Percentiles rank a stretch among this genome's conserved stretches.
Evolutionary conservation across 2,797 vertebrate genomes (phyloP).

Genomic region (Sitta carolinensis): DNA sequence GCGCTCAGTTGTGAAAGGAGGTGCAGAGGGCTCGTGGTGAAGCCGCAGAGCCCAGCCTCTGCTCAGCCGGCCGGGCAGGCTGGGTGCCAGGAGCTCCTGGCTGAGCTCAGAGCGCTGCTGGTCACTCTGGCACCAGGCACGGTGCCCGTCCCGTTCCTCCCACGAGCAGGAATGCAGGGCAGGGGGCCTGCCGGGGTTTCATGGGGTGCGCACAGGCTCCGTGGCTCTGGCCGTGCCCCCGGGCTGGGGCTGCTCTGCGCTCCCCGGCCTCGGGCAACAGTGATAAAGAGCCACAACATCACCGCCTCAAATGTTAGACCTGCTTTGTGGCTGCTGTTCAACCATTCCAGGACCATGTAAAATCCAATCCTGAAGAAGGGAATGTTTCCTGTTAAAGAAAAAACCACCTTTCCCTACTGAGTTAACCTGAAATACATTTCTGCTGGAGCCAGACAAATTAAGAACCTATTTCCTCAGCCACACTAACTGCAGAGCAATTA

Average conservation of each 20-base stretch:
- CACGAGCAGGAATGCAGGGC: not conserved
- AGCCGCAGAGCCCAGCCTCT: no score
- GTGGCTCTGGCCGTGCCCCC: not conserved
- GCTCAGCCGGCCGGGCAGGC: no score
- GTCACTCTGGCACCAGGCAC: not conserved
- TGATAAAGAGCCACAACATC: not conserved
- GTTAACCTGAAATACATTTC: not conserved
- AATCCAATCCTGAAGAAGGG: not conserved
- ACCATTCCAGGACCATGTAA: not conserved
- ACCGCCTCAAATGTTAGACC: not conserved
- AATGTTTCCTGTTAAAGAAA: not conserved
- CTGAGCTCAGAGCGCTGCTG: not conserved
- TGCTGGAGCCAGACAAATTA: slow-evolving; percentile 12
- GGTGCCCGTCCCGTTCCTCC: accelerated
- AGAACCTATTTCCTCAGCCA: slow-evolving; percentile 17
- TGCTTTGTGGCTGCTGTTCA: not conserved
- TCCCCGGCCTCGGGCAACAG: not conserved
- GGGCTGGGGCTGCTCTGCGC: not conserved
- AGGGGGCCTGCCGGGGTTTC: not conserved
- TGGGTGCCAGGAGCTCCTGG: no score
- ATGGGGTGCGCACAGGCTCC: not conserved
- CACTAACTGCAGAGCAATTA: not conserved
- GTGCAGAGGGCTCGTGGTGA: not conserved
- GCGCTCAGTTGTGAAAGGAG: not conserved
- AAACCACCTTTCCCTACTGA: not conserved